These are phyloP conservation scores for Miichthys miiuy DNA, from an alignment of 2,797 vertebrate species.

Conservation along the genomic window DNA sequence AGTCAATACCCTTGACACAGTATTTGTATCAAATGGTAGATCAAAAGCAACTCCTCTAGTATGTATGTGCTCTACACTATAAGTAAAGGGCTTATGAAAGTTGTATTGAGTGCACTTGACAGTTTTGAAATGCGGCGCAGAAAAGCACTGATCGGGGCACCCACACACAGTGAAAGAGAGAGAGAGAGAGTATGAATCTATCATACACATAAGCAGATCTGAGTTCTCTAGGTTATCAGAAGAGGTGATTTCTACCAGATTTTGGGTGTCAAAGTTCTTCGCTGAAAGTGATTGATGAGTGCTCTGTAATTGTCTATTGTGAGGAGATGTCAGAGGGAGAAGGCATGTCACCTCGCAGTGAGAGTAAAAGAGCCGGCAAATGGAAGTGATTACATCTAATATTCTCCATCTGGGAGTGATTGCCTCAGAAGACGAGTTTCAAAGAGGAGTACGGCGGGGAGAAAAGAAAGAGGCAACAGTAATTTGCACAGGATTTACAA, in stretches of 20 bases:
- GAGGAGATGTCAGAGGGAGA: constrained; percentile 75
- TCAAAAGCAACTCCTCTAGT: constrained; percentile 54
- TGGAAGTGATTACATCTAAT: constrained; percentile 88
- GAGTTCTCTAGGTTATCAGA: constrained; percentile 57
- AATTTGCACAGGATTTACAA: constrained; percentile 86
- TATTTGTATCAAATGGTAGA: constrained; percentile 52
- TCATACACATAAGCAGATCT: constrained; percentile 40
- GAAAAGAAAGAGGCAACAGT: constrained; percentile 77
- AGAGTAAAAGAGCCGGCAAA: constrained; percentile 79
- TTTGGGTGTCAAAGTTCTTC: constrained; percentile 56
- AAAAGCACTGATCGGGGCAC: constrained; percentile 19
- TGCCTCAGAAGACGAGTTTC: constrained; percentile 82
- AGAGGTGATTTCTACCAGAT: constrained; percentile 74
- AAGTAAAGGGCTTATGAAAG: constrained; percentile 25
- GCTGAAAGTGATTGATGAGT: constrained; percentile 77
- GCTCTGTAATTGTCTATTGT: constrained; percentile 78
- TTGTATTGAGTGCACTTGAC: constrained; percentile 44
- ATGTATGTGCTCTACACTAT: constrained; percentile 26
- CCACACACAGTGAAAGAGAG: constrained; percentile 6
- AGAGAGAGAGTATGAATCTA: constrained; percentile 26
- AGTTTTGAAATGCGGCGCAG: constrained; percentile 39
- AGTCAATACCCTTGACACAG: constrained; percentile 42
- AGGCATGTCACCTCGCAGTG: constrained; percentile 79
- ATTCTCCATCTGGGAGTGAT: constrained; percentile 87
- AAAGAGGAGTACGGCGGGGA: constrained; percentile 74